Base-by-base conservation (phyloP, 2,113 vertebrate genomes). In the Lepisosteus oculatus region DNA sequence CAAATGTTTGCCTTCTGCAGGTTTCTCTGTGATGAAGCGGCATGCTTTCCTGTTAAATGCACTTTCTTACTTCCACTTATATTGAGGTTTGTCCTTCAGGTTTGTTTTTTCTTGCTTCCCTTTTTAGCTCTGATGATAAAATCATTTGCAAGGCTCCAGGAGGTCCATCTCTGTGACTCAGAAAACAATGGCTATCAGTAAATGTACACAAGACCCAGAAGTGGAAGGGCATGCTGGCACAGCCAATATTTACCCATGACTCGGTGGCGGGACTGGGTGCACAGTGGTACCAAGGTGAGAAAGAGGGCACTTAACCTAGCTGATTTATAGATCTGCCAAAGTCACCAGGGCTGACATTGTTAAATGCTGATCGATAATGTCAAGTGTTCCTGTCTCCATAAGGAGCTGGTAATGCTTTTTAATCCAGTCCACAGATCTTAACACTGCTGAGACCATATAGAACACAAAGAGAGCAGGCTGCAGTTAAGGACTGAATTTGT, bases 321-420 rank as follows among this genome's bases (percentile, higher is more conserved):
- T 69, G 70, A 64, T 59, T 83, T 78, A 76, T 76, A 76, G 84
- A 84, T 81, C 70, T 79, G 74, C 70, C 17, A 76, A 75, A 72
- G 69, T 78, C 72, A 74, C 57, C 56, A 0, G 66, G 81, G 76
- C 3, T 80, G 76, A 80, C 83, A 81, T 82, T 81, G 82, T 86
- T 80, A 80, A 73, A n/a, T n/a, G 72, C 73, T 83, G 81, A 85
- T 84, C 71, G 67, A 83, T 86, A 87, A 86, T 83, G 69, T 74
- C 71, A 57, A 44, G 66, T 3, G 55, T 15, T 44, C 6, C 55
- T 59, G 42, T 44, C 68, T 57, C 29, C 29, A 42, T 17, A 68
- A 44, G 9, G 4, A 68, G 43, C 9, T 11, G 11, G 51, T 15
- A 29, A 17, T 41, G 6, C 13, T 54, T 4, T 55, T 68, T 68